These are phyloP conservation scores for Drosophila triauraria DNA, from an alignment of 1,140 invertebrate species.

Conservation along the genomic window DNA sequence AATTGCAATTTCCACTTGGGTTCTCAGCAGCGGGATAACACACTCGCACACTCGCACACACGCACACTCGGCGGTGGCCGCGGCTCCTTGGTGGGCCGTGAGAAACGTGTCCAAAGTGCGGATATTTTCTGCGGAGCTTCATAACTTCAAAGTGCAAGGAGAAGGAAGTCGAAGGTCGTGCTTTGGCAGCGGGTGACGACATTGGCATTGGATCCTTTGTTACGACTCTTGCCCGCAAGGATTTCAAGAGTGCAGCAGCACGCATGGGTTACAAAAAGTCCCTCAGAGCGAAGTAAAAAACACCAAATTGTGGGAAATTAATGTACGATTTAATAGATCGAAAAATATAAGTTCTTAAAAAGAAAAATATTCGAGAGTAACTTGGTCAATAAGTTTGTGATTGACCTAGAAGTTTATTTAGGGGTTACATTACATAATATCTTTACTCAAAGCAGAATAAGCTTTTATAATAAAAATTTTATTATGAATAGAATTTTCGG, in stretches of 20 bases:
- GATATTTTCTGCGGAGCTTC: neutral
- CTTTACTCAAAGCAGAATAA: too few species aligned
- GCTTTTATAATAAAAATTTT: too few species aligned
- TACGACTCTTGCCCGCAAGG: neutral
- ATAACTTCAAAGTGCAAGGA: conserved; percentile 3
- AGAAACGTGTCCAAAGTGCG: conserved; percentile 48
- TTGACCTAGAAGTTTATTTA: too few species aligned
- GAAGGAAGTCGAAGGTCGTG: neutral
- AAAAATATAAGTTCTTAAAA: neutral
- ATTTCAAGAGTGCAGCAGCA: conserved; percentile 8
- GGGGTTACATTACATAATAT: too few species aligned
- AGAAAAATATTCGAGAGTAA: neutral
- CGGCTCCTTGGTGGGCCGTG: conserved; percentile 53
- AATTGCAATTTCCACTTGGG: conserved; percentile 64
- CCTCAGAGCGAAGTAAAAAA: neutral
- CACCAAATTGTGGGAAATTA: neutral
- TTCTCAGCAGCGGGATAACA: conserved; percentile 76
- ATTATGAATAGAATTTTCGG: too few species aligned
- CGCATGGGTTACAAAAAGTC: conserved; percentile 22
- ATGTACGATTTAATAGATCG: neutral
- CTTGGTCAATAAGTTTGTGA: neutral
- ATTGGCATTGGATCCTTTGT: conserved; percentile 19
- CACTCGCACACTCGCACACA: conserved; percentile 6
- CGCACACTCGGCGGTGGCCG: conserved; percentile 1
- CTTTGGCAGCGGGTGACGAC: conserved; percentile 43